Evolutionary conservation across 2,888 invertebrate genomes (phyloP).

Genomic region (Cerceris rybyensis): DNA sequence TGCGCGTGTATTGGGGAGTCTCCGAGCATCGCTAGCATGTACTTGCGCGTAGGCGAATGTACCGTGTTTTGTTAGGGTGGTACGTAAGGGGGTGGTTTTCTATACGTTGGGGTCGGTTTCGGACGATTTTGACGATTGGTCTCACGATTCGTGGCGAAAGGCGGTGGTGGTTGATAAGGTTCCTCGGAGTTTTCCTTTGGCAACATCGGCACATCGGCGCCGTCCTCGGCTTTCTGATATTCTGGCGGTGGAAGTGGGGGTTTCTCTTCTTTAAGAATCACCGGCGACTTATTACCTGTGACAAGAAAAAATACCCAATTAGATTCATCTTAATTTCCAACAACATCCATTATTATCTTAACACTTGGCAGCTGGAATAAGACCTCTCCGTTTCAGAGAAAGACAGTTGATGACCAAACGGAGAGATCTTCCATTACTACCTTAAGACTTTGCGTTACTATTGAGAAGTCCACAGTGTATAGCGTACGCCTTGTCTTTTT

Average conservation of each 20-base stretch:
- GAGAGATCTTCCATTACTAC: no score
- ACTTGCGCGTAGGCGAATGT: slow-evolving; percentile 79
- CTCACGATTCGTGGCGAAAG: slow-evolving; percentile 89
- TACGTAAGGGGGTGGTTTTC: slow-evolving; percentile 98
- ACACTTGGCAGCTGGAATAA: no score
- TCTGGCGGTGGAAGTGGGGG: slow-evolving; percentile 95
- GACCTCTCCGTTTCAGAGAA: no score
- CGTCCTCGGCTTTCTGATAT: slow-evolving; percentile 84
- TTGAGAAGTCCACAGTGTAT: no score
- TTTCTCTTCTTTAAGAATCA: slow-evolving; percentile 97
- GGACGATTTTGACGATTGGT: slow-evolving; percentile 89
- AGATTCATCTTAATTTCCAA: neutral
- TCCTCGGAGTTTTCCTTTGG: slow-evolving; percentile 84
- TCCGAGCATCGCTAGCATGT: slow-evolving; percentile 80
- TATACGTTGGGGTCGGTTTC: slow-evolving; percentile 94
- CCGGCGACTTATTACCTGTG: slow-evolving; percentile 91
- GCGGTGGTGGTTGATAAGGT: slow-evolving; percentile 95
- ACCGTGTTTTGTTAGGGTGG: slow-evolving; percentile 90
- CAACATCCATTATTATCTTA: neutral
- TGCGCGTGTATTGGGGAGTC: slow-evolving; percentile 76
- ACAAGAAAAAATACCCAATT: slow-evolving; percentile 1
- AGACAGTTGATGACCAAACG: no score
- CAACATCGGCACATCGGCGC: slow-evolving; percentile 82
- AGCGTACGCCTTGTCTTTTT: no score
- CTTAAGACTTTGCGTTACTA: no score